Evolutionary conservation across 2,888 invertebrate species (phyloP), one percentile per base, ranked within the genome.

Genomic region (Phrixothrix hirtus): DNA sequence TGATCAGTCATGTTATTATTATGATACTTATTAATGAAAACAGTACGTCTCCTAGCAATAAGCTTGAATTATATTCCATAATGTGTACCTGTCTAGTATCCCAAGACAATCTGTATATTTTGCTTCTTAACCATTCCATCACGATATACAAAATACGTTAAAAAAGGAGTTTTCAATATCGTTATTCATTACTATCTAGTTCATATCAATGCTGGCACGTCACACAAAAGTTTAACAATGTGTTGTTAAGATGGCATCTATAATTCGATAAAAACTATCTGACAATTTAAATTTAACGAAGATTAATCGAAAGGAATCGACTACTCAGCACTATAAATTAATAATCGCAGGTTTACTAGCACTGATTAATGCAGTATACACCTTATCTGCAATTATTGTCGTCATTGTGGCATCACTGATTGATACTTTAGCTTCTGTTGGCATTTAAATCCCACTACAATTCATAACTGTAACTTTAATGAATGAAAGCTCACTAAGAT

Each of bases 221-320:
- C 67, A 66, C 66, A 65, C 59, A 45, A 53, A 54, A 60, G 57
- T 61, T 61, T 62, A 68, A 70, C 68, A 68, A 69, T 69, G 67
- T 69, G 68, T 68, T 68, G 69, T 68, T 64, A 64, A 69, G 69
- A 69, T 69, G 67, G 62, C 66, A 69, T 68, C 69, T 63, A 38
- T 31, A 37, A 38, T 38, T 39, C 14, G 35, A 26, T 35, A 61
- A 66, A 62, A 65, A 63, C 61, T 60, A 50, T 58, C 57, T 65
- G 71, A 72, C 71, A 72, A 70, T 72, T 68, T 68, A 65, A 70
- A 71, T 71, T 72, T 71, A 72, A 73, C 73, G 71, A 72, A 70
- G 72, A 73, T 72, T 69, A 69, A 73, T 73, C 67, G 70, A 68
- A 64, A 58, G 55, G 65, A 64, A 66, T 68, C 63, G 63, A 57